Evolutionary conservation across 2,113 vertebrate genomes (phyloP).

Genomic region (Rhinoptilus africanus): DNA sequence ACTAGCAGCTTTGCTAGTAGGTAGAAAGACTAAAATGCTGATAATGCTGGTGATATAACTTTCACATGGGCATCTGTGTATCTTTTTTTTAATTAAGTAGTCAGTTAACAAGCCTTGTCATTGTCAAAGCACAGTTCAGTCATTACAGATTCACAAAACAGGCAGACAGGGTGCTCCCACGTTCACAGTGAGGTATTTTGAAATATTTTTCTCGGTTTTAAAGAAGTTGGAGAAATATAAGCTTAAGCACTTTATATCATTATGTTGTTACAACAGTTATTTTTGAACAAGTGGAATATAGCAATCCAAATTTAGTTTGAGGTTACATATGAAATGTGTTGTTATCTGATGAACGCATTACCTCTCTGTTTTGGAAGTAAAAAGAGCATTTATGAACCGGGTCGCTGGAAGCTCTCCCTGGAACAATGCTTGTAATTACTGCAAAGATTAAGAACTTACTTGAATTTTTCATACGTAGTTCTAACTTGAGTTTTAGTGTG

Average conservation of each 20-base stretch:
- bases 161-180: neutral
- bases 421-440: neutral
- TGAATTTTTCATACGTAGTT: neutral
- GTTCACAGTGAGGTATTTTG: neutral
- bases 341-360: fast-evolving
- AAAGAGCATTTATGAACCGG: neutral
- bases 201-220: neutral
- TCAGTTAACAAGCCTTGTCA: neutral
- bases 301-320: neutral
- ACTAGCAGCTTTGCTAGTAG: neutral
- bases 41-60: neutral
- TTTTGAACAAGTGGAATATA: neutral
- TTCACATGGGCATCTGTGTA: neutral
- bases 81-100: neutral
- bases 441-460: neutral
- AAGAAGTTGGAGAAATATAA: neutral
- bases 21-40: fast-evolving
- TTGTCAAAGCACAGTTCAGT: neutral
- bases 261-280: neutral
- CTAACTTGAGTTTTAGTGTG: neutral
- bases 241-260: neutral
- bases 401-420: neutral
- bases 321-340: neutral
- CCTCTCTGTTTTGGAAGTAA: neutral
- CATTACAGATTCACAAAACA: neutral